Conservation (phyloP, 2,888 invertebrate genomes). For the Caenorhabditis uteleia region DNA sequence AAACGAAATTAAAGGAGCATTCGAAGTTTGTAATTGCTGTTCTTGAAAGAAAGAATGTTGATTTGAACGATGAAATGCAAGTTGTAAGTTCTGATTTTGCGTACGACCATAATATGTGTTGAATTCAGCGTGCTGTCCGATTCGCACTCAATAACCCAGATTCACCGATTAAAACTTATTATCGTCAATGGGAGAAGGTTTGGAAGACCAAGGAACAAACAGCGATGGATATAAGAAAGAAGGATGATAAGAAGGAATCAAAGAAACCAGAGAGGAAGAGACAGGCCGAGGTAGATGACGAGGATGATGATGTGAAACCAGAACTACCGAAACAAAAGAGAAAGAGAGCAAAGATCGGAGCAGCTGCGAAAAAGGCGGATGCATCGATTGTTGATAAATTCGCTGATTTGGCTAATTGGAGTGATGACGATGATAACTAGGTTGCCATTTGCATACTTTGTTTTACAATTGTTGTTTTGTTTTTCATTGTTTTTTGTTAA, state of each 20-base stretch:
- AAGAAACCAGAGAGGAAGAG: constrained; percentile 18
- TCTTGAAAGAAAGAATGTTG: constrained; percentile 25
- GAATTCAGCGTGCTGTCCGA: constrained; percentile 45
- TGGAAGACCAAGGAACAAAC: constrained; percentile 52
- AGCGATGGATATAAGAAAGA: constrained; percentile 12
- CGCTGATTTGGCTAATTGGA: constrained; percentile 46
- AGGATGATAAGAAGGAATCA: constrained; percentile 20
- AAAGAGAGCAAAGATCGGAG: constrained; percentile 41
- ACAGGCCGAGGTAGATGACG: constrained; percentile 15
- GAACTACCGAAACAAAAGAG: constrained; percentile 31
- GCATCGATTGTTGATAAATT: constrained; percentile 44
- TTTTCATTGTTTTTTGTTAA: too few relatives aligned
- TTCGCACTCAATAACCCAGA: constrained; percentile 47
- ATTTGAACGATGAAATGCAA: constrained; percentile 47
- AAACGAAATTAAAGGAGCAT: constrained; percentile 46
- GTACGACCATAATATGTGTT: neutral
- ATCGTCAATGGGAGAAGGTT: constrained; percentile 51
- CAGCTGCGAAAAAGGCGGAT: constrained; percentile 43
- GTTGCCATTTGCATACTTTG: too few relatives aligned
- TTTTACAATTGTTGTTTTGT: too few relatives aligned
- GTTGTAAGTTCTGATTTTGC: constrained; percentile 24
- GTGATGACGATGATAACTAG: constrained; percentile 49
- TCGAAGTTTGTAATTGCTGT: constrained; percentile 34
- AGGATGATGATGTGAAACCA: constrained; percentile 32
- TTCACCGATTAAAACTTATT: constrained; percentile 48